Evolutionary conservation across 2,888 invertebrate genomes (phyloP).

Genomic region (Phymatocera aterrima): DNA sequence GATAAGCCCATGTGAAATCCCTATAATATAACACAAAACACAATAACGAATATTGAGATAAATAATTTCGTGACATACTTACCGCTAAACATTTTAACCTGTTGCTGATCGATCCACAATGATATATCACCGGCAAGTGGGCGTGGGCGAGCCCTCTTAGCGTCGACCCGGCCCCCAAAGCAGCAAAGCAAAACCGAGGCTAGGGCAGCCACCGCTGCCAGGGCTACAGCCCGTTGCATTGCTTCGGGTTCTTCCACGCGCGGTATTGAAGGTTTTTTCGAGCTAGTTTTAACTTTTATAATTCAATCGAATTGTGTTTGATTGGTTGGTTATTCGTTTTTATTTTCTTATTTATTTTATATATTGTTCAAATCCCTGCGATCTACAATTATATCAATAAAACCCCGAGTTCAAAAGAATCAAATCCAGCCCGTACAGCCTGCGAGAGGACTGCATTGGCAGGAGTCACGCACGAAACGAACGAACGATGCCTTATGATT

Average conservation of each 20-base stretch:
- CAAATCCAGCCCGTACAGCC: slow-evolving; percentile 28
- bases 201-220: slow-evolving; percentile 60
- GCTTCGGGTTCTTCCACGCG: slow-evolving; percentile 22
- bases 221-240: slow-evolving; percentile 68
- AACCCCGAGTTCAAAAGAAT: background rate
- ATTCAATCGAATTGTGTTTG: background rate
- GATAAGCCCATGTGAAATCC: no score
- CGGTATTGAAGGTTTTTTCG: slow-evolving; percentile 32
- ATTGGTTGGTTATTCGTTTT: background rate
- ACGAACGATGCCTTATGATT: slow-evolving; percentile 21
- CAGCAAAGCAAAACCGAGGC: slow-evolving; percentile 61
- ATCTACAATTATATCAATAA: background rate
- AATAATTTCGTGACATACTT: slow-evolving; percentile 63
- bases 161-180: slow-evolving; percentile 60
- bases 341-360: background rate
- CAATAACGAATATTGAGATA: background rate
- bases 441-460: slow-evolving; percentile 33
- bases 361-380: background rate
- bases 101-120: slow-evolving; percentile 93
- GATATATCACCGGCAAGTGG: slow-evolving; percentile 81
- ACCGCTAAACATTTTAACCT: slow-evolving; percentile 95
- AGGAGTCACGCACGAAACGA: slow-evolving; percentile 28
- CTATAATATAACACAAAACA: background rate
- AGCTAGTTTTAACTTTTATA: background rate
- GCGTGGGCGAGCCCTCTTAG: slow-evolving; percentile 64